Percentiles rank a stretch among this genome's conserved stretches.
These are phyloP conservation scores for Actenoides hombroni DNA, from an alignment of 2,113 vertebrate genomes.

Conservation along the genomic window DNA sequence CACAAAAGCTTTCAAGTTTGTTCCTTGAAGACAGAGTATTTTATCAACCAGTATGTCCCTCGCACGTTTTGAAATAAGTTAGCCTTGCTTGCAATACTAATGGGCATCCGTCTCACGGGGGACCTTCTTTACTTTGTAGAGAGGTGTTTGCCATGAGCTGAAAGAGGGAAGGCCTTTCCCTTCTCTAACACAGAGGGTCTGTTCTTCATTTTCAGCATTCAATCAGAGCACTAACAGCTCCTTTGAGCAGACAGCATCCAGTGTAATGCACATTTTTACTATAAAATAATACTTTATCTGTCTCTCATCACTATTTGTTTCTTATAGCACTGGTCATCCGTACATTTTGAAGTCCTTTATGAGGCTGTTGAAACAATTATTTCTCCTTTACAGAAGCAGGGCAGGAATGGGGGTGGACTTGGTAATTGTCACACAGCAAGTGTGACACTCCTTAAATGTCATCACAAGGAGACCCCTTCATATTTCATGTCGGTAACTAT, in stretches of 20 bases:
- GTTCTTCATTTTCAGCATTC: background rate
- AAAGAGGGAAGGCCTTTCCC: background rate
- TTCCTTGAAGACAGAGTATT: background rate
- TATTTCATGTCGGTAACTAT: background rate
- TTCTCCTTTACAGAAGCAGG: background rate
- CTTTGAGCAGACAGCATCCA: background rate
- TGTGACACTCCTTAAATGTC: background rate
- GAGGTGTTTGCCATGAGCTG: background rate
- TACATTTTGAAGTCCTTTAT: background rate
- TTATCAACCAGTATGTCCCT: background rate
- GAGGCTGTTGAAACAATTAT: background rate
- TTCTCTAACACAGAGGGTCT: background rate
- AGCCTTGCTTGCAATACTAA: background rate
- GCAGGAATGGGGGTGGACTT: background rate
- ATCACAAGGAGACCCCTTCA: background rate
- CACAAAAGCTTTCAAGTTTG: background rate
- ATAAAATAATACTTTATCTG: background rate
- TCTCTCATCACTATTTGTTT: background rate
- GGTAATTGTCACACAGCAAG: background rate
- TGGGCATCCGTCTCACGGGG: background rate
- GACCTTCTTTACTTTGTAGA: background rate
- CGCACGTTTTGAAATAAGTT: background rate
- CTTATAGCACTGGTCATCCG: background rate
- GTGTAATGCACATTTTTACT: background rate
- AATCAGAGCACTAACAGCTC: background rate